Evolutionary conservation across 2,888 invertebrate genomes (phyloP), one percentile per base, ranked within the genome.

Genomic region (Achlya flavicornis): DNA sequence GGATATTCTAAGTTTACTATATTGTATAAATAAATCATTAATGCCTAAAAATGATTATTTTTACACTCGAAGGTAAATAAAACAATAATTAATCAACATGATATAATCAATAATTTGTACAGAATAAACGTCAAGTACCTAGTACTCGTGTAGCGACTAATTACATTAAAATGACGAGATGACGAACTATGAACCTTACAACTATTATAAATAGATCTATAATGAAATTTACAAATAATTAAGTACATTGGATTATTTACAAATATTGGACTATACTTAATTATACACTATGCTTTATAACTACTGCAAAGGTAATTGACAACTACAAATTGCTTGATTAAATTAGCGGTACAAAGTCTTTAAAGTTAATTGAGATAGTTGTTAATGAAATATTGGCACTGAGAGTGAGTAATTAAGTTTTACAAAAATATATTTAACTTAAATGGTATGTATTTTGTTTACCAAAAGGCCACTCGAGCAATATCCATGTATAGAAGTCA

Each of bases 41-140:
- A 53, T 53, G 10, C 19, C 53, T n/a, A 0, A 19, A 10, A 14
- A 14, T 12, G 43, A 10, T 48, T 16, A 7, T n/a, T 16, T 14
- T 19, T 10, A 53, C 48, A 48, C 14, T n/a, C 14, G 41, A 41
- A 41, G 43, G 12, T 32, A 57, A 74, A 66, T 74, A 48, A 83
- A 83, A 84, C 74, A 78, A 71, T 64, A 61, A 63, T 68, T 87
- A 89, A 88, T 84, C 89, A 92, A 92, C 91, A 86, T 89, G 85
- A 88, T 91, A 88, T 91, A 90, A 86, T 92, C 83, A 84, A 86
- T 86, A 83, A 87, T 92, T 92, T 92, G 90, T 92, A 92, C 91
- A 92, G 82, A 86, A 83, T 85, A 84, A 85, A 83, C 73, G 43
- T 79, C 71, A 85, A 85, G 87, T 90, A 88, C 86, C 87, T 88